phyloP scores from a whole-genome alignment of 2,888 invertebrate species.

The Lasiommata megera region DNA sequence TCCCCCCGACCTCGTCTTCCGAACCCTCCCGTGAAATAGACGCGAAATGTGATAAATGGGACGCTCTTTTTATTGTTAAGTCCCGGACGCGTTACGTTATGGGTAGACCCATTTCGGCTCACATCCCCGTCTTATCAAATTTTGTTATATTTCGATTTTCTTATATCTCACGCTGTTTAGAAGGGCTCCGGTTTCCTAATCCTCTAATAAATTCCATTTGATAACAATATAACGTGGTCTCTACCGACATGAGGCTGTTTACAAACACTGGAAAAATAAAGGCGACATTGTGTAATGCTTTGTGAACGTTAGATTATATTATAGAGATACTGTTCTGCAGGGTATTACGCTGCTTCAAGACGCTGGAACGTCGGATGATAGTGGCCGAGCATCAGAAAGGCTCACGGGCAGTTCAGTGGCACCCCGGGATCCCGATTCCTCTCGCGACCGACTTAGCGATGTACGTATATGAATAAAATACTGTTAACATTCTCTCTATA shows the following conservation, averaged over 20 bases:
- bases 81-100: slow-evolving; percentile 70
- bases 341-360: slow-evolving; percentile 88
- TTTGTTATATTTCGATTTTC: slow-evolving; percentile 64
- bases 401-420: slow-evolving; percentile 88
- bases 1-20: slow-evolving; percentile 64
- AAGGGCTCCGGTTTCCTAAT: slow-evolving; percentile 39
- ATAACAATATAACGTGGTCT: slow-evolving; percentile 44
- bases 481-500: slow-evolving; percentile 17
- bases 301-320: slow-evolving; percentile 28
- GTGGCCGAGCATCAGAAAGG: slow-evolving; percentile 90
- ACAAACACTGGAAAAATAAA: neutral
- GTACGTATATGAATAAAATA: slow-evolving; percentile 81
- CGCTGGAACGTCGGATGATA: slow-evolving; percentile 92
- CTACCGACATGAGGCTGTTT: neutral
- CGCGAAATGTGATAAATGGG: slow-evolving; percentile 81
- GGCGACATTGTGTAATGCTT: slow-evolving; percentile 30
- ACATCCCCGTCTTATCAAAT: slow-evolving; percentile 69
- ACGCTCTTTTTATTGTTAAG: slow-evolving; percentile 76
- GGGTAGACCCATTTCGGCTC: slow-evolving; percentile 57
- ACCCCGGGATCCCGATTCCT: slow-evolving; percentile 90
- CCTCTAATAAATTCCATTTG: slow-evolving; percentile 40
- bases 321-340: slow-evolving; percentile 73
- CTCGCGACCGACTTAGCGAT: slow-evolving; percentile 92
- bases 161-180: neutral
- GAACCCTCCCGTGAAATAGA: slow-evolving; percentile 78